Conservation (phyloP, 2,113 vertebrate species). For the Solenodon paradoxus region DNA sequence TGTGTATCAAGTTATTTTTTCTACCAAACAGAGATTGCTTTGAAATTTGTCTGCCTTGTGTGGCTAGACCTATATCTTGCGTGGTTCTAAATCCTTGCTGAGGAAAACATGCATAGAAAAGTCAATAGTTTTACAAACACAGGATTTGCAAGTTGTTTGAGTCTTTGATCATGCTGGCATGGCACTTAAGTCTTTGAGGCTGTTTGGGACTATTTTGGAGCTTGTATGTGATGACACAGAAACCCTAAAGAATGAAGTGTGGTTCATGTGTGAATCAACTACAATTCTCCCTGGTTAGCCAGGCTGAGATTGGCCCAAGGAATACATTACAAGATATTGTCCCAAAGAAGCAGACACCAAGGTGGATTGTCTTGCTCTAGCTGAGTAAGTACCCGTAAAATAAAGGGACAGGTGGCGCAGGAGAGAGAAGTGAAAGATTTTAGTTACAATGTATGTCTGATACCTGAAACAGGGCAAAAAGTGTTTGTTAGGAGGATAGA, state of each 20-base stretch:
- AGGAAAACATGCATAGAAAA: background rate
- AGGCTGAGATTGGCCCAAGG: too few species aligned
- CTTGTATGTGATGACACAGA: background rate
- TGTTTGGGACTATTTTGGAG: too few species aligned
- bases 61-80: background rate
- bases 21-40: background rate
- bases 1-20: background rate
- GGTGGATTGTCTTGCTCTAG: background rate
- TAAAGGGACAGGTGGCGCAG: background rate
- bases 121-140: background rate
- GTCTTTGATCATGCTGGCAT: background rate
- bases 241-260: background rate
- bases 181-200: background rate
- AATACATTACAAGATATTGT: too few species aligned
- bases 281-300: background rate
- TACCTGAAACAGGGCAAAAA: background rate
- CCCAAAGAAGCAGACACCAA: background rate
- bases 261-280: background rate
- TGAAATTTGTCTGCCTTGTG: background rate
- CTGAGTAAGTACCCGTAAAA: background rate
- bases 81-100: background rate
- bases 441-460: background rate
- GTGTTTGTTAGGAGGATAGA: background rate
- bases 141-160: too few species aligned
- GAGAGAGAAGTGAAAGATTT: background rate